Base-by-base conservation (phyloP, 2,888 invertebrate species). In the Helobdella robusta region DNA sequence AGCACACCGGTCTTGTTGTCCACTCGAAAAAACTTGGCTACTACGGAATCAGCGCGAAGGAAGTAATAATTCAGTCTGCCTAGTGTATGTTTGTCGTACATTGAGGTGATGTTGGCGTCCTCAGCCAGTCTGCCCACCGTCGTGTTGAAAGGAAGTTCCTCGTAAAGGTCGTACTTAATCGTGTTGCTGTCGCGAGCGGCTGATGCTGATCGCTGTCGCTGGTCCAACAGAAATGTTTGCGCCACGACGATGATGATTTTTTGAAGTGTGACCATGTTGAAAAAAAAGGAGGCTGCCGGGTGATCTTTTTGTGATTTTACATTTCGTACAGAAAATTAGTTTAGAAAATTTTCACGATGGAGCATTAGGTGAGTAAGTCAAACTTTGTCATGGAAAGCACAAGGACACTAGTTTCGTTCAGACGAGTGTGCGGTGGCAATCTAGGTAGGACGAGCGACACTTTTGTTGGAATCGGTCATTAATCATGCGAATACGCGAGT, bases 1-100 rank as follows among this genome's bases (percentile, higher is more conserved):
- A 72, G 62, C 25, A 66, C 62, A n/a, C 72, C 72, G 1, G 70
- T 67, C 32, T 56, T 32, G 20, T 66, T 52, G 20, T 71, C 68
- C 2, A 72, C 46, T 20, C 40, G 48, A 40, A 72, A 70, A 46
- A 59, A 36, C 35, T 65, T 48, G 25, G 50, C 48, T 30, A 44
- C 56, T 30, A 44, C 59, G 34, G 62, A 50, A n/a, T 68, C 66
- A 11, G 64, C 34, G 11, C 48, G 34, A 5, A 72, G 64, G 36
- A 71, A 69, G 4, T 66, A 46, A 46, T 69, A 72, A 4, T 66
- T 58, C 25, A 71, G 59, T 34, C 59, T 46, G 30, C 48, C 40
- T n/a, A 69, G 63, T 11, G 67, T 56, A 3, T 65, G 64, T 11
- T 32, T 25, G 20, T 48, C 11, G 59, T 68, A 65, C 23, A 44